These are phyloP conservation scores for Chrysodeixis includens DNA, from an alignment of 2,888 invertebrate species.

Conservation along the genomic window DNA sequence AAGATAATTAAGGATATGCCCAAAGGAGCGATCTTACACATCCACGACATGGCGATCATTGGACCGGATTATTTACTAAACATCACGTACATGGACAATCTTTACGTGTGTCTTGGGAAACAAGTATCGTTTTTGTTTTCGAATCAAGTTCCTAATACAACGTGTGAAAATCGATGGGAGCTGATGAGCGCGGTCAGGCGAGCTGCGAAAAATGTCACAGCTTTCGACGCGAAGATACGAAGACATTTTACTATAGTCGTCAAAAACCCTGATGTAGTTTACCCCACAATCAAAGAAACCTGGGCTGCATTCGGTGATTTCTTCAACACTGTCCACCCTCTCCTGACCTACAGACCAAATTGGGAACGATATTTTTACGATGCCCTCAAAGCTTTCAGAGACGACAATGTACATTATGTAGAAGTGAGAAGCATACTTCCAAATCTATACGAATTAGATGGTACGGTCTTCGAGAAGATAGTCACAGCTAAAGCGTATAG, in stretches of 20 bases:
- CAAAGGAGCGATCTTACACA: slow-evolving; percentile 93
- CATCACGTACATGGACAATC: slow-evolving; percentile 90
- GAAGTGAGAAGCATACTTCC: slow-evolving; percentile 92
- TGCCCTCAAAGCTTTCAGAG: slow-evolving; percentile 89
- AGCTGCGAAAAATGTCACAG: slow-evolving; percentile 72
- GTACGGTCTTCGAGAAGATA: slow-evolving; percentile 85
- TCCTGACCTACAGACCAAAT: slow-evolving; percentile 90
- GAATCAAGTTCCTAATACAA: slow-evolving; percentile 59
- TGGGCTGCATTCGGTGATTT: slow-evolving; percentile 90
- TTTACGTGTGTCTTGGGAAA: slow-evolving; percentile 86
- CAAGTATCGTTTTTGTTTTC: slow-evolving; percentile 70
- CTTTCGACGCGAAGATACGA: slow-evolving; percentile 87
- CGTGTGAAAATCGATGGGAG: slow-evolving; percentile 80
- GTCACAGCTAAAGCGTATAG: slow-evolving; percentile 90
- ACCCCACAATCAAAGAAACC: slow-evolving; percentile 87
- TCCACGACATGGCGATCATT: slow-evolving; percentile 91
- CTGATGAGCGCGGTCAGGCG: slow-evolving; percentile 81
- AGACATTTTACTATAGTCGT: slow-evolving; percentile 89
- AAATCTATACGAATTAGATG: slow-evolving; percentile 91
- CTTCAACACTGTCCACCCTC: slow-evolving; percentile 86
- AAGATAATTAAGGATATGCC: slow-evolving; percentile 91
- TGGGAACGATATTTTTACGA: slow-evolving; percentile 91
- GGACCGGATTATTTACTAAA: slow-evolving; percentile 90
- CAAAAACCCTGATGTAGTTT: slow-evolving; percentile 80
- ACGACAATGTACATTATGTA: slow-evolving; percentile 92